These are phyloP conservation scores for Nematopogon swammerdamellus DNA, from an alignment of 2,888 invertebrate genomes.

Conservation along the genomic window DNA sequence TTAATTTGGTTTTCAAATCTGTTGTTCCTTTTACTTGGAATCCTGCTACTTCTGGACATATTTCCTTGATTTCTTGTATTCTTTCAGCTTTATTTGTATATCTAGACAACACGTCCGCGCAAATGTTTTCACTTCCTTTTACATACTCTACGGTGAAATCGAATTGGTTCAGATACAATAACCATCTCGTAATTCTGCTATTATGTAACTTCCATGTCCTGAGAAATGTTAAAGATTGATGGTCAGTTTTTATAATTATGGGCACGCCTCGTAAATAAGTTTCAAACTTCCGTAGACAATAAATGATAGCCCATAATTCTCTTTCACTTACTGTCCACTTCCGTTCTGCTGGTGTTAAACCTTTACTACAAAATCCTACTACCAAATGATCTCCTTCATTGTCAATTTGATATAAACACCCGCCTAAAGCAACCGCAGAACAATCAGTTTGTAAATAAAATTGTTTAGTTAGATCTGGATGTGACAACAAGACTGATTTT, in stretches of 20 bases:
- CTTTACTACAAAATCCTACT: conserved; percentile 13
- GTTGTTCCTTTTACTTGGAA: no score
- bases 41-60: no score
- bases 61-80: no score
- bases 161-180: conserved; percentile 13
- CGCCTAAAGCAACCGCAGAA: conserved; percentile 6
- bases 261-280: conserved; percentile 14
- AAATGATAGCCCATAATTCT: conserved; percentile 14
- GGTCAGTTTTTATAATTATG: conserved; percentile 13
- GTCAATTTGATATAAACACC: conserved; percentile 12
- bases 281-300: conserved; percentile 13
- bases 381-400: conserved; percentile 7
- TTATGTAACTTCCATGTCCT: conserved; percentile 14
- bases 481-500: conserved; percentile 5
- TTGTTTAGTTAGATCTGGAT: conserved; percentile 7
- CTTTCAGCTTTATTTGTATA: no score
- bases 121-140: no score
- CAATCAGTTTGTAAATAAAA: conserved; percentile 15
- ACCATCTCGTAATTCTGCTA: conserved; percentile 12
- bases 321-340: conserved; percentile 16
- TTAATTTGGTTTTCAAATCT: no score
- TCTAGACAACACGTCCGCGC: no score
- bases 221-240: conserved; percentile 13
- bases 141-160: conserved; percentile 6
- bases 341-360: conserved; percentile 9